Evolutionary conservation across 2,113 vertebrate genomes (phyloP).

Genomic region (Mobula birostris): DNA sequence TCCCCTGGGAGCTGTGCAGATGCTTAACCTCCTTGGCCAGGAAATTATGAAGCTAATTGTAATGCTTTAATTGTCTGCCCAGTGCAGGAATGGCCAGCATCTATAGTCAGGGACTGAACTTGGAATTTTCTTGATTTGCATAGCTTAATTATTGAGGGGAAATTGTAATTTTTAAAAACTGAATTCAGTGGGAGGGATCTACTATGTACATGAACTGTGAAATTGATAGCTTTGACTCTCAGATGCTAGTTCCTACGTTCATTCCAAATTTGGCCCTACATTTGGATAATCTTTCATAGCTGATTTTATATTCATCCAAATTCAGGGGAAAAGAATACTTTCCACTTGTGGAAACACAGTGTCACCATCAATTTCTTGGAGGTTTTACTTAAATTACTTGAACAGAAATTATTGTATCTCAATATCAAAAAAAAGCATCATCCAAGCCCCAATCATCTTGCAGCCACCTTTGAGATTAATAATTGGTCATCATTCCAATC

Average conservation of each 20-base stretch:
- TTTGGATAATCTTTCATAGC: not conserved
- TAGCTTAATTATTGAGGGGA: not conserved
- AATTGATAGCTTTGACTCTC: not conserved
- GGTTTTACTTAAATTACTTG: not conserved
- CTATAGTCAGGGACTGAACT: not conserved
- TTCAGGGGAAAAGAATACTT: not conserved
- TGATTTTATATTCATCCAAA: not conserved
- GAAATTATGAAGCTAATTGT: too few species aligned
- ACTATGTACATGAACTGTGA: not conserved
- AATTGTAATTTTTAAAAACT: not conserved
- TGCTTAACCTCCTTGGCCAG: not conserved
- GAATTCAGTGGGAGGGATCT: not conserved
- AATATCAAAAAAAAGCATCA: not conserved
- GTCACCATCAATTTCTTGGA: too few species aligned
- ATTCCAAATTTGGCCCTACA: not conserved
- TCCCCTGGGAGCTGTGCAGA: not conserved
- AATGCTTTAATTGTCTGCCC: too few species aligned
- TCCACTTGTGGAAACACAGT: not conserved
- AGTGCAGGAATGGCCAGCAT: too few species aligned
- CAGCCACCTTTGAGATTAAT: not conserved
- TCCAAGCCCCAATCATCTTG: not conserved
- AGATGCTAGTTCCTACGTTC: not conserved
- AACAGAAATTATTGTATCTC: not conserved
- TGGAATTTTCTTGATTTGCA: not conserved
- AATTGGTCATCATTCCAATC: not conserved